Percentiles rank a stretch among this genome's conserved stretches.
Conservation (phyloP, 2,113 vertebrate species). For the Camelus bactrianus region DNA sequence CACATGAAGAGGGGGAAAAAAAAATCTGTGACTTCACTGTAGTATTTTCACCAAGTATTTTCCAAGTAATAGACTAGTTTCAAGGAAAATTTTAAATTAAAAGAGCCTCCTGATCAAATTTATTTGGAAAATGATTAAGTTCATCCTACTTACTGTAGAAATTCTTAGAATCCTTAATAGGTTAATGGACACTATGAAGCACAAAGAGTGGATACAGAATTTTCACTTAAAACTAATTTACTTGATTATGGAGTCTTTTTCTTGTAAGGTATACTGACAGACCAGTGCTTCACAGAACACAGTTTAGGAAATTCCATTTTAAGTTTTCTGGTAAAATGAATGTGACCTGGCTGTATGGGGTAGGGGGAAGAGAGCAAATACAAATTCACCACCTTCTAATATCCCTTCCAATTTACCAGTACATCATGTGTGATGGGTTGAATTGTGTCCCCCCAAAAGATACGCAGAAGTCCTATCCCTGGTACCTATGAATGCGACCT, state of each 20-base stretch:
- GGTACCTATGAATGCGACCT: neutral
- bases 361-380: rapidly evolving
- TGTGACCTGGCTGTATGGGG: neutral
- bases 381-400: neutral
- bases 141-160: neutral
- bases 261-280: neutral
- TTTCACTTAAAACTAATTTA: neutral
- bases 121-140: neutral
- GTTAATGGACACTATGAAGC: neutral
- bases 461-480: neutral
- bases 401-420: neutral
- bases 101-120: neutral
- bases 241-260: neutral
- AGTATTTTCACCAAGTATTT: neutral
- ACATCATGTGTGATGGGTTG: neutral
- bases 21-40: neutral
- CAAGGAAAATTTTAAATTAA: neutral
- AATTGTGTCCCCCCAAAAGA: neutral
- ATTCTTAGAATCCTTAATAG: neutral
- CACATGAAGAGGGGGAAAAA: neutral
- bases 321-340: neutral
- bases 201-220: neutral
- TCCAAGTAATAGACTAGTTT: neutral
- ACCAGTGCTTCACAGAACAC: neutral
- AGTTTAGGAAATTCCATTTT: neutral